A percentile compares a stretch with the other conserved stretches of the same genome.
These are phyloP conservation scores for Drosophila littoralis DNA, from an alignment of 1,140 invertebrate species.

Conservation along the genomic window DNA sequence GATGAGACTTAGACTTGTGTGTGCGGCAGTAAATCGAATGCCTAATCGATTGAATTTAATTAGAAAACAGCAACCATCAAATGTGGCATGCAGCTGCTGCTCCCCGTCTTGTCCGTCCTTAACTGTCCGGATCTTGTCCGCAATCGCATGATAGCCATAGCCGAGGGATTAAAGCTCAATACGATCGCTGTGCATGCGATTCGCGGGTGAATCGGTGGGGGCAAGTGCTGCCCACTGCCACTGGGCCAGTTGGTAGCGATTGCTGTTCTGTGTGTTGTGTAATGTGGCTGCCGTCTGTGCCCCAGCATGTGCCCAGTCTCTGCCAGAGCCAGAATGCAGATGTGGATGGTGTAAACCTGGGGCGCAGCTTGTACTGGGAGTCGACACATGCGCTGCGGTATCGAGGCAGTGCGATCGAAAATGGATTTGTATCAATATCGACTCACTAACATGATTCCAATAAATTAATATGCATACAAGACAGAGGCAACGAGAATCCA, in stretches of 20 bases:
- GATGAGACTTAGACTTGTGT: conserved; percentile 21
- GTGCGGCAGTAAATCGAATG: conserved; percentile 67
- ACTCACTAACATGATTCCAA: conserved; percentile 84
- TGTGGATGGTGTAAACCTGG: conserved; percentile 8
- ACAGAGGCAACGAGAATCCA: conserved; percentile 13
- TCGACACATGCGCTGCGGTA: conserved; percentile 27
- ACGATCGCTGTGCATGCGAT: conserved; percentile 72
- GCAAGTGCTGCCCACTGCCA: background rate
- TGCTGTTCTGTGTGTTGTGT: conserved; percentile 28
- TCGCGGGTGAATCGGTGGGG: conserved; percentile 15
- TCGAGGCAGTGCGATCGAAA: conserved; percentile 73
- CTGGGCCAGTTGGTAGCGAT: conserved; percentile 25
- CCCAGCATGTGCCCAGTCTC: conserved; percentile 41
- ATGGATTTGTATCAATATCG: conserved; percentile 84
- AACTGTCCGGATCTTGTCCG: conserved; percentile 19
- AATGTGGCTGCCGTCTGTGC: conserved; percentile 47
- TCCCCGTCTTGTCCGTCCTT: conserved; percentile 9
- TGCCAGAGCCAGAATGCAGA: conserved; percentile 23
- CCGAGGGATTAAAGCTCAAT: conserved; percentile 66
- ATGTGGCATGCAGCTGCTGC: conserved; percentile 53
- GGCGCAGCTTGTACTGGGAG: conserved; percentile 6
- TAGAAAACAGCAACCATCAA: conserved; percentile 67
- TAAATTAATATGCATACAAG: conserved; percentile 84
- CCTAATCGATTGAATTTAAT: conserved; percentile 75
- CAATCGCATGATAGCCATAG: conserved; percentile 68